phyloP scores from a whole-genome alignment of 2,888 invertebrate genomes.

The Trachelus tabidus region DNA sequence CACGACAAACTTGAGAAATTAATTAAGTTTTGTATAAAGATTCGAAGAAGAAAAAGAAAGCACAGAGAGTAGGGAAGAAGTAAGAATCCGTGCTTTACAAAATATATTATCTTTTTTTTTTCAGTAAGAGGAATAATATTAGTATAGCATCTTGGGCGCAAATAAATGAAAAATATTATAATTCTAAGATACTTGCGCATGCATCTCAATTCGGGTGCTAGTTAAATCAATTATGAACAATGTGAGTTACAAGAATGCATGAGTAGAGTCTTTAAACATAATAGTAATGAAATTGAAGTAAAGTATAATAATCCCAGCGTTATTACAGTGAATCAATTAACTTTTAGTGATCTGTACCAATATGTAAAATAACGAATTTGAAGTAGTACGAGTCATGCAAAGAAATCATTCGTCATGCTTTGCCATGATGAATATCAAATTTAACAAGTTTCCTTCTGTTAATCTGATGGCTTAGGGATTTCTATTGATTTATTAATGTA shows the following conservation, averaged over 20 bases:
- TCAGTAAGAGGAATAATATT: not conserved
- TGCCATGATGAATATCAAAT: not conserved
- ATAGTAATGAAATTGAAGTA: not conserved
- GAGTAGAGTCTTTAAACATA: too few relatives aligned
- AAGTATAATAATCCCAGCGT: not conserved
- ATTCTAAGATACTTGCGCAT: not conserved
- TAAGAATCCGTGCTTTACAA: not conserved
- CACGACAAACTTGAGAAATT: not conserved
- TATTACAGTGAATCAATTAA: not conserved
- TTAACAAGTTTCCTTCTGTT: not conserved
- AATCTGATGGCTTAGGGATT: not conserved
- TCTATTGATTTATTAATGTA: not conserved
- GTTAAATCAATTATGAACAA: not conserved
- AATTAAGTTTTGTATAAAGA: not conserved
- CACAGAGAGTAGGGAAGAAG: not conserved
- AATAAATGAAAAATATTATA: not conserved
- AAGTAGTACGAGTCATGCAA: not conserved
- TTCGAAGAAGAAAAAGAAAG: not conserved
- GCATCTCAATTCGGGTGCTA: not conserved
- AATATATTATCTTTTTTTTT: not conserved
- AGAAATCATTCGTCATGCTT: not conserved
- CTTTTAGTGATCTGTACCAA: not conserved
- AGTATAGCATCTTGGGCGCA: not conserved
- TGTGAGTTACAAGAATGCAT: not conserved
- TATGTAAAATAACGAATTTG: not conserved